phyloP scores from a whole-genome alignment of 2,113 vertebrate species.

The Psittacula cyanocephala region DNA sequence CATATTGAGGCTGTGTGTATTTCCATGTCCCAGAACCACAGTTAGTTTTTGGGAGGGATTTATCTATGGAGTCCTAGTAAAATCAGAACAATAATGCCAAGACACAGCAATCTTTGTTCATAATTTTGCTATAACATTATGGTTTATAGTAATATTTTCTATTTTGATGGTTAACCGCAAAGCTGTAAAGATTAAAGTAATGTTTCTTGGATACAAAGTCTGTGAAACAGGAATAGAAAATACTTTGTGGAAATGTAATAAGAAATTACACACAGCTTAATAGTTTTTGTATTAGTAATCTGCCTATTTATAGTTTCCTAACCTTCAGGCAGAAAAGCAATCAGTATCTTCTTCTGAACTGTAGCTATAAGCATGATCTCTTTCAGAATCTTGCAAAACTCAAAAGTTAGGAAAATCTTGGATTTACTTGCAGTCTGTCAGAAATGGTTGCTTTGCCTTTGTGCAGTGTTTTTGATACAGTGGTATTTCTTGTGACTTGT shows the following conservation, averaged over 20 bases:
- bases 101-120: not conserved
- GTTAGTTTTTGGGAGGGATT: not conserved
- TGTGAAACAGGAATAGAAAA: constrained; percentile 13
- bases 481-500: constrained; percentile 59
- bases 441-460: constrained; percentile 34
- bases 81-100: not conserved
- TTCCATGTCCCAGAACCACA: not conserved
- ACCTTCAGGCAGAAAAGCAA: not conserved
- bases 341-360: not conserved
- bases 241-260: not conserved
- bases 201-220: not conserved
- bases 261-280: not conserved
- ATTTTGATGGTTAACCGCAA: not conserved
- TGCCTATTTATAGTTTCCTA: constrained; percentile 3
- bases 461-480: constrained; percentile 54
- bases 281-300: constrained; percentile 42
- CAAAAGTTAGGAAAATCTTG: constrained; percentile 43
- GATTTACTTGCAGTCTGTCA: constrained; percentile 26
- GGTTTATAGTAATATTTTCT: not conserved
- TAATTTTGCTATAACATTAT: not conserved
- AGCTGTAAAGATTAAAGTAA: not conserved
- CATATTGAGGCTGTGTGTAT: not conserved
- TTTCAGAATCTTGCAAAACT: constrained; percentile 25
- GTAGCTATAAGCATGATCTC: not conserved
- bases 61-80: not conserved